These are phyloP conservation scores for Zoanthus solanderi DNA, from an alignment of 92 coral and sea anemone species.

Conservation along the genomic window DNA sequence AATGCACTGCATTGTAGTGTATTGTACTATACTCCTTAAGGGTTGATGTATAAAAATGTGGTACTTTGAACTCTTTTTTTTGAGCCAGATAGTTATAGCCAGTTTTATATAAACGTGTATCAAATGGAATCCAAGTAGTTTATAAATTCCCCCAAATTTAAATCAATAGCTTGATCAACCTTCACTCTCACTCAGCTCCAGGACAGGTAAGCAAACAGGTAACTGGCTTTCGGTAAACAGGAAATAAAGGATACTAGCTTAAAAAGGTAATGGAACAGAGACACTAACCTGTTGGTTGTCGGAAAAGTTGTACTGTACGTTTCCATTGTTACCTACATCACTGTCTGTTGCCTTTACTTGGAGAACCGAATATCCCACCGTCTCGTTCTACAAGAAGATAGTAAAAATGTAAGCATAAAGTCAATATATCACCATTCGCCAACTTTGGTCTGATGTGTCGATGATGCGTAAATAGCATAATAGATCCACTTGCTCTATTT, in stretches of 20 bases:
- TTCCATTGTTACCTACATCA: conserved; percentile 59
- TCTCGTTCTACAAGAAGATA: conserved; percentile 69
- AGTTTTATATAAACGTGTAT: too few relatives aligned
- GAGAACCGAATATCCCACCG: conserved; percentile 59
- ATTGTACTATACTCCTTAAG: too few relatives aligned
- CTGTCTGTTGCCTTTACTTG: conserved; percentile 76
- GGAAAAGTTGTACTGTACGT: conserved; percentile 78
- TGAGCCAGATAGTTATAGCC: too few relatives aligned
- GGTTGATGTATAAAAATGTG: too few relatives aligned
- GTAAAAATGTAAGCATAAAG: not conserved
- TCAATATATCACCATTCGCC: not conserved
- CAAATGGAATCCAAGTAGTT: too few relatives aligned
- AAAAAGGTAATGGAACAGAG: not conserved
- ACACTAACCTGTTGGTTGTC: conserved; percentile 45
- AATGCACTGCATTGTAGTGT: too few relatives aligned
- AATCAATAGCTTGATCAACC: too few relatives aligned
- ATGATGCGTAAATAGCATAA: too few relatives aligned
- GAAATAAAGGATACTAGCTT: not conserved
- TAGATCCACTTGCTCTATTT: too few relatives aligned
- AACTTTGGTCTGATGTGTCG: not conserved
- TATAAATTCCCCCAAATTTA: too few relatives aligned
- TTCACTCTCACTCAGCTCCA: too few relatives aligned
- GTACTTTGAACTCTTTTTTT: too few relatives aligned
- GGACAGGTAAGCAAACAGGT: not conserved
- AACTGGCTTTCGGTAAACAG: not conserved